These are phyloP conservation scores for Craniophora ligustri DNA, from an alignment of 2,888 invertebrate species.

Conservation along the genomic window DNA sequence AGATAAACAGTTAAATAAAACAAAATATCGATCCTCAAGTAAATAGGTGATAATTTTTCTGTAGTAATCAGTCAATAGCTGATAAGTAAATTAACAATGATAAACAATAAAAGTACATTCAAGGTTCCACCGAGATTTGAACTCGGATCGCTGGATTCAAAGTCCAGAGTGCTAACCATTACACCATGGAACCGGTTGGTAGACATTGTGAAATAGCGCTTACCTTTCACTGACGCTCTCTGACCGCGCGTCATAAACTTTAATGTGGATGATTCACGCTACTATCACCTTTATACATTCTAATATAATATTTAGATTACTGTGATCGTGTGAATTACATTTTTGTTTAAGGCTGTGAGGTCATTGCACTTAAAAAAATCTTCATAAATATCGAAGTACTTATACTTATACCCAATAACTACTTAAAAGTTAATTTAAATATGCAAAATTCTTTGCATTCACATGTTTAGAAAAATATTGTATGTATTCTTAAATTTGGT, in stretches of 20 bases:
- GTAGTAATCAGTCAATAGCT: not conserved
- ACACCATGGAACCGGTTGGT: slow-evolving; percentile 91
- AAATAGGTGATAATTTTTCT: no score
- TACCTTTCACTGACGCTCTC: slow-evolving; percentile 16
- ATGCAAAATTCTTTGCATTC: no score
- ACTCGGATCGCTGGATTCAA: slow-evolving; percentile 95
- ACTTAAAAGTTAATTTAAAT: no score
- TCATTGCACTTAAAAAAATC: slow-evolving; percentile 4
- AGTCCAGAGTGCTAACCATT: slow-evolving; percentile 95
- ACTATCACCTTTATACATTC: slow-evolving; percentile 24
- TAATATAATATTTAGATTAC: slow-evolving; percentile 11
- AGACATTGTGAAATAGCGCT: slow-evolving; percentile 51
- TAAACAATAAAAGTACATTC: slow-evolving; percentile 18
- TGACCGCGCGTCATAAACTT: slow-evolving; percentile 38
- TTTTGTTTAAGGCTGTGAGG: slow-evolving; percentile 14
- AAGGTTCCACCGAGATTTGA: slow-evolving; percentile 95
- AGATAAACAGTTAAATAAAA: no score
- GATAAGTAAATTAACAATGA: not conserved
- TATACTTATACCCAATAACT: no score
- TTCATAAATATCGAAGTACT: no score
- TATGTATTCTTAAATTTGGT: no score
- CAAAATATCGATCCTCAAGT: no score
- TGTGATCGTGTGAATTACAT: not conserved
- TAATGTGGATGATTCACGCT: slow-evolving; percentile 11
- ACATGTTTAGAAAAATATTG: no score